Percentiles rank a stretch among this genome's conserved stretches.
These are phyloP conservation scores for Rhynchonycteris naso DNA, from an alignment of 2,797 vertebrate species.

Conservation along the genomic window DNA sequence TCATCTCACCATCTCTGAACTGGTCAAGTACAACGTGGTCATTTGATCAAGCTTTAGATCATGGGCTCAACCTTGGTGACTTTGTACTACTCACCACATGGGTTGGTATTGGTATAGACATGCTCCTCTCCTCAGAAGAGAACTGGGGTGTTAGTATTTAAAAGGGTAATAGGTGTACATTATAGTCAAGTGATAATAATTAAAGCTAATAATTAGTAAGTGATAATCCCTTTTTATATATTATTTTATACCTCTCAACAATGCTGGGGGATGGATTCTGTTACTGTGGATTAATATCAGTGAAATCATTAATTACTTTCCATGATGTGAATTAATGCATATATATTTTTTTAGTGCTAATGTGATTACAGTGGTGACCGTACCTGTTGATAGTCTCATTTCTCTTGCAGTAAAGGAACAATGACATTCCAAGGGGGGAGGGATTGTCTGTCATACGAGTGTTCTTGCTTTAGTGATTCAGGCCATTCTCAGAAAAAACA, in stretches of 20 bases:
- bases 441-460: conserved; percentile 22
- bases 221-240: neutral
- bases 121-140: neutral
- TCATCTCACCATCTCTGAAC: neutral
- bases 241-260: neutral
- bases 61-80: neutral
- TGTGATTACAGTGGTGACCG: neutral
- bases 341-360: conserved; percentile 17
- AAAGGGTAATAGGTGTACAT: neutral
- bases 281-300: neutral
- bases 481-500: conserved; percentile 51
- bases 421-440: conserved; percentile 39
- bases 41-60: neutral
- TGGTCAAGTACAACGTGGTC: neutral
- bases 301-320: conserved; percentile 27
- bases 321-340: conserved; percentile 43
- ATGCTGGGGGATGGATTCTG: neutral
- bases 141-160: neutral
- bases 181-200: conserved; percentile 7
- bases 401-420: conserved; percentile 52
- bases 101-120: neutral
- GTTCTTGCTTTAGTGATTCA: conserved; percentile 52
- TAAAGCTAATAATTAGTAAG: conserved; percentile 7
- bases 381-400: conserved; percentile 20
- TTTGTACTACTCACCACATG: neutral